These are phyloP conservation scores for Argyresthia goedartella DNA, from an alignment of 2,888 invertebrate genomes.

Conservation along the genomic window DNA sequence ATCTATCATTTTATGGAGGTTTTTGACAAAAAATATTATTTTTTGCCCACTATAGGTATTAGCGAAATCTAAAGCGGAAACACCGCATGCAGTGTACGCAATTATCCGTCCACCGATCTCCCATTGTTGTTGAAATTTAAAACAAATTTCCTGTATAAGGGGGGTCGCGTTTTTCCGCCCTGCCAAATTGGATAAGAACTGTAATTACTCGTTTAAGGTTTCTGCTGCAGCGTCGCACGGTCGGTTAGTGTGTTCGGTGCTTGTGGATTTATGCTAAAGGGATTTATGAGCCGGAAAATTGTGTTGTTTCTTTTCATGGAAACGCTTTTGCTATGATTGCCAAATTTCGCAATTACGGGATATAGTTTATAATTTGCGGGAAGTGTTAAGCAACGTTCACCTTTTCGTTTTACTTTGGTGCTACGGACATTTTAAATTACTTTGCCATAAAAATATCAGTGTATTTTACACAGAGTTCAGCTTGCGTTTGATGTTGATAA, in stretches of 20 bases:
- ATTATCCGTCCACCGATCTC: slow-evolving; percentile 61
- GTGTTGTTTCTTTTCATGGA: neutral
- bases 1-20: too few relatives aligned
- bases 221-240: slow-evolving; percentile 15
- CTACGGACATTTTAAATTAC: too few relatives aligned
- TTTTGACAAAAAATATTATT: too few relatives aligned
- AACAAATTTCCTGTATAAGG: slow-evolving; percentile 67
- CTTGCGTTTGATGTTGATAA: too few relatives aligned
- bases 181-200: slow-evolving; percentile 68
- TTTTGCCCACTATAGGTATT: too few relatives aligned
- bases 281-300: slow-evolving; percentile 42
- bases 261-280: slow-evolving; percentile 30
- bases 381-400: neutral
- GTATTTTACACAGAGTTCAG: too few relatives aligned
- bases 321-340: neutral
- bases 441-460: too few relatives aligned
- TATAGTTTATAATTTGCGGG: neutral
- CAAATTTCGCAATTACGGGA: neutral
- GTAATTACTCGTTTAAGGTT: slow-evolving; percentile 61
- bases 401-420: too few relatives aligned
- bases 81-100: slow-evolving; percentile 28
- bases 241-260: slow-evolving; percentile 32
- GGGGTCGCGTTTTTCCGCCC: slow-evolving; percentile 63
- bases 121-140: slow-evolving; percentile 71
- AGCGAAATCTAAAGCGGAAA: too few relatives aligned